Evolutionary conservation across 2,797 vertebrate species (phyloP).

Genomic region (Sebastes kiyomatsui): DNA sequence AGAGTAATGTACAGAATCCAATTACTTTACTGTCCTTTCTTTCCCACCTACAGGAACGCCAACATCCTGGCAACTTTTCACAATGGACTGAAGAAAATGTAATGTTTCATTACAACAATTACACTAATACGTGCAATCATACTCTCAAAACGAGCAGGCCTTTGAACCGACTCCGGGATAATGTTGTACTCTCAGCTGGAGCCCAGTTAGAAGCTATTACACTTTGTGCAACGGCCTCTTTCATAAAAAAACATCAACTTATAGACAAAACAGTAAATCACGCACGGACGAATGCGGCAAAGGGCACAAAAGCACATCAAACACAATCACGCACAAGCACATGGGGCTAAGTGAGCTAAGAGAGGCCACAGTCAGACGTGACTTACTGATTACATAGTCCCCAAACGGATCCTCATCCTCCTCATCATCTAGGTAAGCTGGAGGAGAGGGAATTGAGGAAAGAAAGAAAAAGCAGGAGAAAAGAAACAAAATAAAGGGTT

Average conservation of each 20-base stretch:
- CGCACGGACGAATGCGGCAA: constrained; percentile 17
- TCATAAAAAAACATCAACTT: constrained; percentile 25
- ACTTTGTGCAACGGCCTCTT: constrained; percentile 3
- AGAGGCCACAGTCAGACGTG: constrained; percentile 34
- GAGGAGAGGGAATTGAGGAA: constrained; percentile 34
- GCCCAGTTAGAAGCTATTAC: constrained; percentile 21
- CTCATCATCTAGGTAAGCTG: constrained; percentile 78
- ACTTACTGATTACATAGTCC: constrained; percentile 85
- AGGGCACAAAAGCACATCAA: constrained; percentile 40
- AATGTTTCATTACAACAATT: constrained; percentile 26
- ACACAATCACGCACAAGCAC: constrained; percentile 35
- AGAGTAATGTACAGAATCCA: constrained; percentile 55
- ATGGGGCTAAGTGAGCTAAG: constrained; percentile 8
- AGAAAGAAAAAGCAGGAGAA: constrained; percentile 29
- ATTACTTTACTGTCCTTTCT: constrained; percentile 36
- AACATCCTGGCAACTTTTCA: constrained; percentile 26
- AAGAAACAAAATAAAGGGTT: constrained; percentile 34
- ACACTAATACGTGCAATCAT: constrained; percentile 23
- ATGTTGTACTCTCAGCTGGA: constrained; percentile 10
- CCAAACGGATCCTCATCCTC: constrained; percentile 79
- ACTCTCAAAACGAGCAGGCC: constrained; percentile 7
- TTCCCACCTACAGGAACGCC: neutral
- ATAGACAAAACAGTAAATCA: constrained; percentile 20
- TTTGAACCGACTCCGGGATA: neutral
- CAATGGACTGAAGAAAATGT: constrained; percentile 23